Evolutionary conservation across 2,113 vertebrate genomes (phyloP), one percentile per base, ranked within the genome.

Genomic region (Furnarius figulus): DNA sequence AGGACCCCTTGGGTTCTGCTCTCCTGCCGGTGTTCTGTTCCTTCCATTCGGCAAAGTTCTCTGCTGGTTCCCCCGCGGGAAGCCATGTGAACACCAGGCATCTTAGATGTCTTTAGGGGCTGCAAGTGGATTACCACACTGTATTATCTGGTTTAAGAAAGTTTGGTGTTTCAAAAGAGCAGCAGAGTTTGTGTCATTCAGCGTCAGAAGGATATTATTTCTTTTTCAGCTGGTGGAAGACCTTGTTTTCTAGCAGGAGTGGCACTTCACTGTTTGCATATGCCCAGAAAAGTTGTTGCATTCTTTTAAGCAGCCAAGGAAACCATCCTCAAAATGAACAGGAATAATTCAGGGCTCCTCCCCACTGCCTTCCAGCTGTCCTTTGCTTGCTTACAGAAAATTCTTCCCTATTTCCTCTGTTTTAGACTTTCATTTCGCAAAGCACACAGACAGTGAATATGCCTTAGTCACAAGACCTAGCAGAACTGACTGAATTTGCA

Each of bases 281-380:
- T 68, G 23, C 17, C 17, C 22, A 59, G 77, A 79, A 47, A 84
- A 74, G 37, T 87, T 87, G 49, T 70, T 63, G 27, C 70, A 79
- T 85, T 93, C 73, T 61, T 89, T 73, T 62, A 87, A 75, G 73
- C 49, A 93, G 58, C 75, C 67, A 56, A 46, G 81, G 95, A 95
- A 94, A 95, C 91, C 28, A 62, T 66, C 20, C 53, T 87, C 62
- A 85, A 87, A 85, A 93, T 50, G 56, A 76, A 68, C 33, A 63
- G 17, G 70, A 61, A 80, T 78, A 83, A 44, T 81, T 72, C 47
- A 81, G 12, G 42, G 25, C 25, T 37, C 79, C 44, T 74, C 16
- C 31, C 28, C 31, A 3, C 2, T 39, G 35, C 68, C 73, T 55
- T 37, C 35, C 66, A 91, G 80, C 66, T 82, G 70, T 44, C 35